phyloP scores from a whole-genome alignment of 2,888 invertebrate species.

The Spicauda simplicius region DNA sequence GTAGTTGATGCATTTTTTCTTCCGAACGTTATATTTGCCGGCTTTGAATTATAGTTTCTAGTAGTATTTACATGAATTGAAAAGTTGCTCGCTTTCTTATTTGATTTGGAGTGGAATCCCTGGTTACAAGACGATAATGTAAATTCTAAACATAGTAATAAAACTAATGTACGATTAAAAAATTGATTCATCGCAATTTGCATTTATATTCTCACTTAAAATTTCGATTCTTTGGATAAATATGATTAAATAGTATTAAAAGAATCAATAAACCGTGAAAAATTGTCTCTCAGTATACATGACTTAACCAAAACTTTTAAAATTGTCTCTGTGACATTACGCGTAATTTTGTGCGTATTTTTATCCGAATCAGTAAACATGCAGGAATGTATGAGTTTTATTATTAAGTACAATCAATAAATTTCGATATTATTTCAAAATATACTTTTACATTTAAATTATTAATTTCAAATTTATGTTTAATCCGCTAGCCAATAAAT shows the following conservation, averaged over 20 bases:
- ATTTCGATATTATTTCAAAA: too few relatives aligned
- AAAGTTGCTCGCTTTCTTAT: background rate
- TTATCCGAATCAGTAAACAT: too few relatives aligned
- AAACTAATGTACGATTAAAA: background rate
- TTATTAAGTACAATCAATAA: too few relatives aligned
- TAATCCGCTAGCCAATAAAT: too few relatives aligned
- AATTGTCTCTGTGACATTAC: background rate
- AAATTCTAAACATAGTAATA: background rate
- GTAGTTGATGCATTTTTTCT: background rate
- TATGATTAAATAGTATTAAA: background rate
- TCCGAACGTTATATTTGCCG: background rate
- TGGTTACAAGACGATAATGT: background rate
- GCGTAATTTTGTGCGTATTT: too few relatives aligned
- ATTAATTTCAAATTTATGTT: too few relatives aligned
- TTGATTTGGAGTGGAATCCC: background rate
- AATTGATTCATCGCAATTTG: conserved; percentile 5
- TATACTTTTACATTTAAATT: too few relatives aligned
- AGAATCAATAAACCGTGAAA: background rate
- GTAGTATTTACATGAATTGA: background rate
- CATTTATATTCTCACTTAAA: background rate
- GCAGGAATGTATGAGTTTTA: too few relatives aligned
- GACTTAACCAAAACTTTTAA: background rate
- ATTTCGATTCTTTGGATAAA: background rate
- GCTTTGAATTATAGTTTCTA: background rate
- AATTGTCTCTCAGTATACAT: background rate